Conservation (phyloP, 2,113 vertebrate genomes). For the Eurypyga helias region DNA sequence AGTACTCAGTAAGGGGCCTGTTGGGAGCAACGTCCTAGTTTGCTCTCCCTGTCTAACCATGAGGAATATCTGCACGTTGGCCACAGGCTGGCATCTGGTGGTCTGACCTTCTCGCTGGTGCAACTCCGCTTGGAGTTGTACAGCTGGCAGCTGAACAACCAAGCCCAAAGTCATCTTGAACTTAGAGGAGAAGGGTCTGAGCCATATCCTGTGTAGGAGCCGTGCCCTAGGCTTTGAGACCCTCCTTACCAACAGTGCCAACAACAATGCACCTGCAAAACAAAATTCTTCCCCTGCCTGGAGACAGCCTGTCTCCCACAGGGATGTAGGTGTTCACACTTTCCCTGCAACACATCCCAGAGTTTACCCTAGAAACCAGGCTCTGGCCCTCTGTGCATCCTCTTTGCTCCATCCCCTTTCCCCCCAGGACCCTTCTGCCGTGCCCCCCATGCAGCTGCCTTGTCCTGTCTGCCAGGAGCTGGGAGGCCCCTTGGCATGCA, state of each 20-base stretch:
- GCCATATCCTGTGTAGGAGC: background rate
- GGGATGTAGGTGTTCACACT: background rate
- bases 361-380: background rate
- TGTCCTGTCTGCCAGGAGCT: background rate
- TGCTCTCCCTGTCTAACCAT: background rate
- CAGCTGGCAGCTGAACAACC: background rate
- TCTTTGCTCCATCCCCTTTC: background rate
- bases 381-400: fast-evolving
- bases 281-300: background rate
- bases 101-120: background rate
- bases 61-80: background rate
- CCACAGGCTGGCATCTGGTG: background rate
- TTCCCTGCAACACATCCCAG: background rate
- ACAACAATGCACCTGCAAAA: background rate
- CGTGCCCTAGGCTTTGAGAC: background rate
- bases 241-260: background rate
- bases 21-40: background rate
- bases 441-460: background rate
- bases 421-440: fast-evolving
- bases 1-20: background rate
- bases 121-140: background rate
- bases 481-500: background rate
- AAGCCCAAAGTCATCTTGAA: background rate
- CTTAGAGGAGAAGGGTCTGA: background rate
- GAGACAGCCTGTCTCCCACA: background rate